Base-by-base conservation (phyloP, 2,797 vertebrate species). In the Hemitrygon akajei region DNA sequence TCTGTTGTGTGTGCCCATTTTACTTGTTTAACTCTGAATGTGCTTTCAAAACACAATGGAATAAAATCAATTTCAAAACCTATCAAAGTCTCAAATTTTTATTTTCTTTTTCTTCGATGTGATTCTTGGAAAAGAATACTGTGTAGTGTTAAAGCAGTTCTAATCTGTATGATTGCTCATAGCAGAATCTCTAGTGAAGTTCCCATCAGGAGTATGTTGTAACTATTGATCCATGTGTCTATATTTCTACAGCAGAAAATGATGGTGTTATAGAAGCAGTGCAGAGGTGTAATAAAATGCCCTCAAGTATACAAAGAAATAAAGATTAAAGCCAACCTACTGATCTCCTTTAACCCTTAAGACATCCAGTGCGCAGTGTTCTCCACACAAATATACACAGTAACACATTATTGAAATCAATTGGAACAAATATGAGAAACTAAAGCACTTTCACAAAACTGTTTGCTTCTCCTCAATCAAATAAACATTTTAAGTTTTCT, bases 211-310 rank as follows among this genome's bases (percentile, higher is more conserved):
- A 96, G 96, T 97, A 97, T 96, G 97, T 97, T 96, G 96, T 95
- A 96, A 94, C 95, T 98, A 98, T 98, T 97, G 98, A 98, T 98
- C 97, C 96, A 96, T 95, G 96, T 96, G 96, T 95, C 95, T 95
- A 96, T 96, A 95, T 96, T 97, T 97, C 96, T 97, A 97, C 97
- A 97, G 97, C 96, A 98, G 97, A 98, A 97, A 97, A 97, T 97
- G 97, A 97, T 97, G 96, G 96, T 96, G 95, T 96, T 96, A 95
- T 95, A 96, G 97, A 97, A 97, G 96, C 96, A 96, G 96, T 96
- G 96, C 96, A 96, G 96, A 96, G 96, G 96, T 95, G 95, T 95
- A 95, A 96, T 96, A 95, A 96, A 97, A 97, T 96, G 96, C 95
- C 96, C 96, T 97, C 95, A 95, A 96, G 96, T 96, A 96, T 95